Conservation (phyloP, 2,113 vertebrate genomes). For the Craseonycteris thonglongyai region DNA sequence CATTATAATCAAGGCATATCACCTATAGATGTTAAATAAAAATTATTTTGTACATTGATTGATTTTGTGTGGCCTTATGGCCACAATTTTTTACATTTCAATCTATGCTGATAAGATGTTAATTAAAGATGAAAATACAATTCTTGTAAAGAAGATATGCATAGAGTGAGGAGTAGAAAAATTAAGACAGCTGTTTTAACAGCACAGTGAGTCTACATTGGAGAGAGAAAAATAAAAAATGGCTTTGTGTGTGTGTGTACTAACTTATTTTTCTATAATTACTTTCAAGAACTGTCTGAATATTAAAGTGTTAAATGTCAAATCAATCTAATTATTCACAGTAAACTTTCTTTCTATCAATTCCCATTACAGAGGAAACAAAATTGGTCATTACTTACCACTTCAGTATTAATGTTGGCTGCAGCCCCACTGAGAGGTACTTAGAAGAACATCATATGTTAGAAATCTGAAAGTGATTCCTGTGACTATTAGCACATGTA, state of each 20-base stretch:
- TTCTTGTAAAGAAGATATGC: not conserved
- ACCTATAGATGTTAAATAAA: not conserved
- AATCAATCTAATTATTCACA: slow-evolving; percentile 70
- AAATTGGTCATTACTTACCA: slow-evolving; percentile 53
- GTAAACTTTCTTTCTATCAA: slow-evolving; percentile 65
- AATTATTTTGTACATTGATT: not conserved
- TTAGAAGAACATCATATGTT: slow-evolving; percentile 42
- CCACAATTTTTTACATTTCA: not conserved
- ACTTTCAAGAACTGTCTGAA: slow-evolving; percentile 53
- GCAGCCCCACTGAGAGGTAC: slow-evolving; percentile 45
- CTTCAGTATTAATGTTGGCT: slow-evolving; percentile 64
- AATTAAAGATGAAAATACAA: not conserved
- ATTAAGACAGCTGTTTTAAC: not conserved
- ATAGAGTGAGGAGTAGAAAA: not conserved
- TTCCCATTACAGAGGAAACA: slow-evolving; percentile 63
- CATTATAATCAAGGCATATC: not conserved
- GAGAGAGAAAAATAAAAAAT: slow-evolving; percentile 48
- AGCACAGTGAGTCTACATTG: not conserved
- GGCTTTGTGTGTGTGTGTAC: slow-evolving; percentile 37
- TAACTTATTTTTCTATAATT: slow-evolving; percentile 56
- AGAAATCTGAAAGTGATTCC: slow-evolving; percentile 54
- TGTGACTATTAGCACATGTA: slow-evolving; percentile 17
- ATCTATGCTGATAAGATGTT: not conserved
- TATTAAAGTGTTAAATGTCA: slow-evolving; percentile 71
- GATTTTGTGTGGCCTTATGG: not conserved